Conservation (phyloP, 2,888 invertebrate species). For the Caenorhabditis doughertyi region DNA sequence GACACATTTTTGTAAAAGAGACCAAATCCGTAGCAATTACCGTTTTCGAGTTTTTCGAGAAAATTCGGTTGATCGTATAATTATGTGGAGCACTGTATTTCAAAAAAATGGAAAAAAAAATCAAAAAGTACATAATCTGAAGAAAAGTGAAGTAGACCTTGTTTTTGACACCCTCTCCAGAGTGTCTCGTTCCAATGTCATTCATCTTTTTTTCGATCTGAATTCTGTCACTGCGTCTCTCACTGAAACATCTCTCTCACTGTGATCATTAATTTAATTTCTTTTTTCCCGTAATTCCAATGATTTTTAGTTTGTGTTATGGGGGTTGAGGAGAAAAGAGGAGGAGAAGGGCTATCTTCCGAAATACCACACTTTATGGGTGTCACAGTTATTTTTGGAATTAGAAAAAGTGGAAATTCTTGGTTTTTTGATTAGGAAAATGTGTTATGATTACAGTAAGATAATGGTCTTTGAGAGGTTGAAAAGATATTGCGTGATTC, state of each 20-base stretch:
- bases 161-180: conserved; percentile 35
- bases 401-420: neutral
- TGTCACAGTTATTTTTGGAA: conserved; percentile 15
- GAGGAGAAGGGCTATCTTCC: too few species aligned
- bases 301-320: conserved; percentile 24
- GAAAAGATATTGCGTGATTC: too few species aligned
- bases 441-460: neutral
- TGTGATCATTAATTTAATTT: conserved; percentile 29
- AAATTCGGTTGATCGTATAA: too few species aligned
- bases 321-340: neutral
- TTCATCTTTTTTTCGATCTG: conserved; percentile 25
- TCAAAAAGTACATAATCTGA: conserved; percentile 21
- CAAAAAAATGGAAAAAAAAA: neutral
- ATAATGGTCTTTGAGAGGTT: neutral
- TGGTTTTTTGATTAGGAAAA: neutral
- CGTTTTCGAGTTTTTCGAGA: too few species aligned
- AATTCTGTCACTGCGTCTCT: conserved; percentile 25
- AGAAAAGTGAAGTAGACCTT: conserved; percentile 24
- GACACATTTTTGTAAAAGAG: too few species aligned
- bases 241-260: conserved; percentile 2
- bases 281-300: conserved; percentile 46
- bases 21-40: too few species aligned
- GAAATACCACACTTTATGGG: conserved; percentile 23
- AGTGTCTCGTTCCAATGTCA: conserved; percentile 24
- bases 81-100: neutral